These are phyloP conservation scores for Hyperoplus immaculatus DNA, from an alignment of 2,797 vertebrate species.

Conservation along the genomic window DNA sequence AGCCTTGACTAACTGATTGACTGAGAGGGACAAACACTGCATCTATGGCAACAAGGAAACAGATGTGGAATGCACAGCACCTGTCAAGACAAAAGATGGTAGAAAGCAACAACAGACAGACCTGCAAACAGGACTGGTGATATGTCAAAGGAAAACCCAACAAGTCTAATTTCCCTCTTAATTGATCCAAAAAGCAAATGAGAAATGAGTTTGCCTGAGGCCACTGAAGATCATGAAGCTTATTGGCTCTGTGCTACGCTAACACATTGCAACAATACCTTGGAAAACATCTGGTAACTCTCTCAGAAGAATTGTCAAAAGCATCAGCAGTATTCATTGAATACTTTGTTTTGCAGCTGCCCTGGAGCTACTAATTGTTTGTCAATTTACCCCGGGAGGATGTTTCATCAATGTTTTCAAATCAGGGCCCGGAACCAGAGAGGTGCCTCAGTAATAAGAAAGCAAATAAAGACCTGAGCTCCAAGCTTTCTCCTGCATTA, in stretches of 20 bases:
- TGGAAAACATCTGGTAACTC: constrained; percentile 20
- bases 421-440: constrained; percentile 38
- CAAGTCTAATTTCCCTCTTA: not conserved
- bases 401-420: constrained; percentile 67
- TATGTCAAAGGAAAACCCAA: not conserved
- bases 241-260: not conserved
- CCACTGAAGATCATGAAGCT: constrained; percentile 1
- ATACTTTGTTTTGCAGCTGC: constrained; percentile 46
- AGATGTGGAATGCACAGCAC: not conserved
- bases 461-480: constrained; percentile 51
- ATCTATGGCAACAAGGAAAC: not conserved
- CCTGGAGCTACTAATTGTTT: constrained; percentile 49
- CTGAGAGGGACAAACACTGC: not conserved
- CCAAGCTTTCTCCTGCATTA: constrained; percentile 26
- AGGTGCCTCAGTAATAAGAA: constrained; percentile 59
- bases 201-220: not conserved
- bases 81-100: not conserved
- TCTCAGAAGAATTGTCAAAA: constrained; percentile 29
- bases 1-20: not conserved
- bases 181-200: constrained; percentile 14
- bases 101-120: not conserved
- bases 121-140: not conserved
- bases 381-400: constrained; percentile 47
- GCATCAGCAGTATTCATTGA: constrained; percentile 21
- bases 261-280: constrained; percentile 27